Evolutionary conservation across 2,113 vertebrate species (phyloP), one percentile per base, ranked within the genome.

Genomic region (Dipodomys merriami): DNA sequence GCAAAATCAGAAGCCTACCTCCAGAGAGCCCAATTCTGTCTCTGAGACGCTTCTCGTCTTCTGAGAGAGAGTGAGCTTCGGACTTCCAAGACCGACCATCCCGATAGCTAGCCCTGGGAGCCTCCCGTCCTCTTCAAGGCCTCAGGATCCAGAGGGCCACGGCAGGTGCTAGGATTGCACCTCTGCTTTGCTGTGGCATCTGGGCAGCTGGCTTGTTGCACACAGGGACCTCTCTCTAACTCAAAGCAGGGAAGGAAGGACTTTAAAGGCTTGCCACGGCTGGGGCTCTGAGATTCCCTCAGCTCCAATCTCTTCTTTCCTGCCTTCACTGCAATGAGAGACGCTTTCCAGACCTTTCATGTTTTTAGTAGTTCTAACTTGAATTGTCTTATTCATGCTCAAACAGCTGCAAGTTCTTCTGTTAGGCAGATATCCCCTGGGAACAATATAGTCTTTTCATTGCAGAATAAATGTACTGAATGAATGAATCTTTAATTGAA

Each of bases 401-500:
- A 76, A 76, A 81, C n/a, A 71, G 1, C 9, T 76, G 19, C 39
- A 10, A 16, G 72, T 77, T 82, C 44, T 94, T 74, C 46, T 33
- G 2, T 11, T 68, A 94, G 49, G 67, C 49, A 81, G 84, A 77
- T 29, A 86, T 35, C 33, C 8, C n/a, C 72, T 11, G 29, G 30
- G 13, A 69, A 33, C 25, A 67, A 83, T 33, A 62, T 35, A 15
- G 20, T 62, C 46, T 94, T 60, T 53, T 57, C 12, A 30, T 83
- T 82, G n/a, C 57, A 94, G 82, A 82, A 49, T 73, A 64, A 73
- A 67, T 60, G 25, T 57, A 30, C 27, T 64, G 44, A 74, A 73
- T 33, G 33, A 88, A 49, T 81, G 33, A 44, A 88, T 85, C 78
- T 44, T 60, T 68, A 92, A 72, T 67, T 73, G 60, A 49, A n/a